phyloP scores from a whole-genome alignment of 2,797 vertebrate species.

The Falco biarmicus region DNA sequence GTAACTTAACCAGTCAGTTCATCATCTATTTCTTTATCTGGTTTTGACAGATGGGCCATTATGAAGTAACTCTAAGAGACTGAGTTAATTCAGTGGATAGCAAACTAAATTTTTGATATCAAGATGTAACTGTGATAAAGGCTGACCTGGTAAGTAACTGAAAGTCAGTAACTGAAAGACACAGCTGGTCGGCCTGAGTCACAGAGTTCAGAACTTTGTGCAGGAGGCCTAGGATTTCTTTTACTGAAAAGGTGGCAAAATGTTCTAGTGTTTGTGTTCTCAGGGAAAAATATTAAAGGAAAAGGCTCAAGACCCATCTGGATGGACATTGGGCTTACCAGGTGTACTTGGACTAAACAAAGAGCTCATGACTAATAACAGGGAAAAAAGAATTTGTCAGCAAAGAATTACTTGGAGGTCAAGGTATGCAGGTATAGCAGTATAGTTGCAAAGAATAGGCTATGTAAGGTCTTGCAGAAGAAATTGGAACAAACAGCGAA shows the following conservation, averaged over 20 bases:
- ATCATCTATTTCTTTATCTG: neutral
- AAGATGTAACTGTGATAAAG: neutral
- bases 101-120: neutral
- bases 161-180: neutral
- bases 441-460: neutral
- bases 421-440: neutral
- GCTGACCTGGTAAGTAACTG: neutral
- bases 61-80: neutral
- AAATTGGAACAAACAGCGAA: neutral
- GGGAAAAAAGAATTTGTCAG: neutral
- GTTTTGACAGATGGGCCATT: neutral
- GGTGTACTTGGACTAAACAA: neutral
- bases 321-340: neutral
- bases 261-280: neutral
- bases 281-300: neutral
- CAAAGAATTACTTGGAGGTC: neutral
- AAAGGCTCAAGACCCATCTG: neutral
- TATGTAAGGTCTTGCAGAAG: neutral
- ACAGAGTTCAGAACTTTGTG: neutral
- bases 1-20: neutral
- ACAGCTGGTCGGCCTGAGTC: neutral
- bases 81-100: neutral
- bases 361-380: neutral
- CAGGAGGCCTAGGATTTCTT: neutral
- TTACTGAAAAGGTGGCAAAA: neutral